phyloP scores from a whole-genome alignment of 2,113 vertebrate species.

The Orthochromis malagaraziensis region DNA sequence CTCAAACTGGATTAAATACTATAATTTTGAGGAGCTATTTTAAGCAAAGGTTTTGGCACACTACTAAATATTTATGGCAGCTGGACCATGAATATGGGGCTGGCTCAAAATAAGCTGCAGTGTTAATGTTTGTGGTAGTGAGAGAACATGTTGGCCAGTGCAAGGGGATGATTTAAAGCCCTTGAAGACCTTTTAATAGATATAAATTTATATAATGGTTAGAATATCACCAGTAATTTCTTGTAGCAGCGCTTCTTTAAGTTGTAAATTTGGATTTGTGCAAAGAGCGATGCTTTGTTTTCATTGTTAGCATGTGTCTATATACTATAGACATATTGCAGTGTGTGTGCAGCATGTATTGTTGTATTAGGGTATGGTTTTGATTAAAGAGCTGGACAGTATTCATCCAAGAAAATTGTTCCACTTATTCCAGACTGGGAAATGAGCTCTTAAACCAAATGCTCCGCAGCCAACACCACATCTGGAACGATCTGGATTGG shows the following conservation, averaged over 20 bases:
- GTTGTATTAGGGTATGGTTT: conserved; percentile 17
- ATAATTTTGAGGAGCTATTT: neutral
- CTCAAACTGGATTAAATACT: neutral
- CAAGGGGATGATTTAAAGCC: neutral
- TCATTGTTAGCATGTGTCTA: neutral
- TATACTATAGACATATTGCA: neutral
- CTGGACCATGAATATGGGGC: neutral
- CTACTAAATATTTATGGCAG: neutral
- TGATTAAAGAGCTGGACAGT: conserved; percentile 45
- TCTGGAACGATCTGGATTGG: conserved; percentile 37
- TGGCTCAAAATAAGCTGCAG: neutral
- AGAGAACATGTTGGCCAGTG: neutral
- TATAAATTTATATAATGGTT: neutral
- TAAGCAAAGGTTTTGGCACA: neutral
- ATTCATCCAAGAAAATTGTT: conserved; percentile 56
- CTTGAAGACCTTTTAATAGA: neutral
- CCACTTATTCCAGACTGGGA: conserved; percentile 55
- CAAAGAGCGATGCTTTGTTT: neutral
- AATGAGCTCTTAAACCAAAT: conserved; percentile 54
- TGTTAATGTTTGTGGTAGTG: neutral
- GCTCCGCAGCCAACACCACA: conserved; percentile 37
- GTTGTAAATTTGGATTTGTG: neutral
- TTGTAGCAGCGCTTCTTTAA: neutral
- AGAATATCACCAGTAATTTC: neutral
- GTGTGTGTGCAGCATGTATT: neutral